Percentiles rank a stretch among this genome's conserved stretches.
phyloP scores from a whole-genome alignment of 1,140 invertebrate genomes.

The Cherax quadricarinatus region DNA sequence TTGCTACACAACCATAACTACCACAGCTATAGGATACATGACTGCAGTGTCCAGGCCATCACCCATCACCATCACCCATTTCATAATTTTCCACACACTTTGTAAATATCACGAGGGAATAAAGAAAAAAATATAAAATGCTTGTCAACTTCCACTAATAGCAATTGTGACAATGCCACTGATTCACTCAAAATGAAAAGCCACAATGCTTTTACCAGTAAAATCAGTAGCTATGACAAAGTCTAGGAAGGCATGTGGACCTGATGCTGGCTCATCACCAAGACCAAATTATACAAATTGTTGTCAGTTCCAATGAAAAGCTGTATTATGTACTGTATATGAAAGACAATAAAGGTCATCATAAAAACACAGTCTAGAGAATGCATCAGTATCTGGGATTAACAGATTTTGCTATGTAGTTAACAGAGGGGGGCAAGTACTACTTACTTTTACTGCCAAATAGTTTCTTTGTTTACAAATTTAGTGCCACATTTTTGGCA shows the following conservation, averaged over 20 bases:
- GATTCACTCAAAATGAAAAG: constrained; percentile 7
- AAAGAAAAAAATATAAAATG: constrained; percentile 43
- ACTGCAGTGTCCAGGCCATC: constrained; percentile 29
- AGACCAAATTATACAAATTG: constrained; percentile 18
- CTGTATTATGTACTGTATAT: constrained; percentile 19
- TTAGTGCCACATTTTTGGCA: constrained; percentile 22
- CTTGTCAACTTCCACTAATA: constrained; percentile 35
- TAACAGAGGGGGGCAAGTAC: constrained; percentile 10
- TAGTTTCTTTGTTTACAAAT: not conserved
- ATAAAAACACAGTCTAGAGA: constrained; percentile 31
- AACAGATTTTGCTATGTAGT: constrained; percentile 19
- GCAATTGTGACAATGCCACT: constrained; percentile 30
- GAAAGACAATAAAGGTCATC: constrained; percentile 34
- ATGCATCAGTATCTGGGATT: constrained; percentile 16
- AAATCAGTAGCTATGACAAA: constrained; percentile 43
- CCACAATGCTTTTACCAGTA: not conserved
- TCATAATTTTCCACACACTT: constrained; percentile 28
- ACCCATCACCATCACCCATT: constrained; percentile 39
- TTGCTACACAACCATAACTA: constrained; percentile 43
- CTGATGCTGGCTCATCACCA: not conserved
- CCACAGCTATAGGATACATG: constrained; percentile 21
- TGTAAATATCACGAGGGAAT: constrained; percentile 37
- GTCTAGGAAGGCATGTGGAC: constrained; percentile 47
- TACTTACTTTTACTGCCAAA: constrained; percentile 22
- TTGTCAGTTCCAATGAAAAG: constrained; percentile 26